phyloP scores from a whole-genome alignment of 2,888 invertebrate species.

The Glaucopsyche alexis region DNA sequence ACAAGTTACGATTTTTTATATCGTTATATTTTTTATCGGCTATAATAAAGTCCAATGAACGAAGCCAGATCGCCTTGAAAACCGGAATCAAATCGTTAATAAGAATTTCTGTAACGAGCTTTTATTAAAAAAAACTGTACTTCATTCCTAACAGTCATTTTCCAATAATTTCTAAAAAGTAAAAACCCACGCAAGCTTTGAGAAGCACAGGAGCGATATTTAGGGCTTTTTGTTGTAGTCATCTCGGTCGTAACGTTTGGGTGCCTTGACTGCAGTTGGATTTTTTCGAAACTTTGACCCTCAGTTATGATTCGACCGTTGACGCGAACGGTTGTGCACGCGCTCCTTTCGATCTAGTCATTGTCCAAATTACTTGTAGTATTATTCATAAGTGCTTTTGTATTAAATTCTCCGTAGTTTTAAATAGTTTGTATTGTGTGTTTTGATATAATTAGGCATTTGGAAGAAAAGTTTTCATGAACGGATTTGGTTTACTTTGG shows the following conservation, averaged over 20 bases:
- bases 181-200: slow-evolving; percentile 49
- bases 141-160: slow-evolving; percentile 2
- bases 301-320: slow-evolving; percentile 75
- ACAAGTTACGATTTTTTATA: slow-evolving; percentile 31
- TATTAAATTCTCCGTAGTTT: slow-evolving; percentile 39
- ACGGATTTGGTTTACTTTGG: slow-evolving; percentile 77
- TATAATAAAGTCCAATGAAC: slow-evolving; percentile 71
- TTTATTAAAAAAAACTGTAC: slow-evolving; percentile 10
- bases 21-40: slow-evolving; percentile 30
- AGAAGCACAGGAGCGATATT: slow-evolving; percentile 65
- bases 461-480: slow-evolving; percentile 62
- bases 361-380: slow-evolving; percentile 67
- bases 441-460: slow-evolving; percentile 47
- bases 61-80: slow-evolving; percentile 68
- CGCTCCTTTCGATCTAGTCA: slow-evolving; percentile 73
- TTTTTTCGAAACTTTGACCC: slow-evolving; percentile 71
- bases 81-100: slow-evolving; percentile 51
- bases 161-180: slow-evolving; percentile 10
- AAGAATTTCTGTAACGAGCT: slow-evolving; percentile 27
- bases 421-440: slow-evolving; percentile 50
- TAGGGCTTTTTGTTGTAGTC: slow-evolving; percentile 78
- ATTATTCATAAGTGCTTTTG: slow-evolving; percentile 41
- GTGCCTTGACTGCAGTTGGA: slow-evolving; percentile 67
- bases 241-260: slow-evolving; percentile 77
- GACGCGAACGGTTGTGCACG: slow-evolving; percentile 67